phyloP scores from a whole-genome alignment of 2,888 invertebrate species.

The Crocallis elinguaria region DNA sequence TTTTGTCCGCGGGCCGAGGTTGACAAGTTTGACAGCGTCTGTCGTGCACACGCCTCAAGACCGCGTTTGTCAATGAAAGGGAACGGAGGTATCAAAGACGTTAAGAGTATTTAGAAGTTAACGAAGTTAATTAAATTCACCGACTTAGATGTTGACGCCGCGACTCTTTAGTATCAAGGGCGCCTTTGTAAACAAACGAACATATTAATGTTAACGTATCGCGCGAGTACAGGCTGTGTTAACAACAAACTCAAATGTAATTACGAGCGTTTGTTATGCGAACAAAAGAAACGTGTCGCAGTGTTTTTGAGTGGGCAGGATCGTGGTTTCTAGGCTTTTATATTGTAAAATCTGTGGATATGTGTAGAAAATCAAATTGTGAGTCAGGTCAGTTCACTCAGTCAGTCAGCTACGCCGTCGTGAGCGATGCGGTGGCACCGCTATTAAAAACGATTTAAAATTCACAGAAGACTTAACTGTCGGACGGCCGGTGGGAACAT shows the following conservation, averaged over 20 bases:
- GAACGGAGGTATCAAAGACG: conserved; percentile 80
- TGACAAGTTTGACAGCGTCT: conserved; percentile 79
- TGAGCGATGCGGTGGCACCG: conserved; percentile 45
- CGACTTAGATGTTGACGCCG: conserved; percentile 75
- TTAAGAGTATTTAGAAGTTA: conserved; percentile 84
- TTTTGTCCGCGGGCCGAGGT: conserved; percentile 59
- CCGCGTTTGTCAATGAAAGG: conserved; percentile 77
- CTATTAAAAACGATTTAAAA: conserved; percentile 83
- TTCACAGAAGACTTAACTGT: conserved; percentile 78
- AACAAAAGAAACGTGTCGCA: conserved; percentile 51
- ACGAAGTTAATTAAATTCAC: conserved; percentile 84
- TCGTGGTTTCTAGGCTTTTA: conserved; percentile 31
- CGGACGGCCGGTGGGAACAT: conserved; percentile 60
- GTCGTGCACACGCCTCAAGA: conserved; percentile 69
- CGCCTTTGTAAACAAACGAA: conserved; percentile 77
- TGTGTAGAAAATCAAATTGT: conserved; percentile 63
- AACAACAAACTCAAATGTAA: conserved; percentile 70
- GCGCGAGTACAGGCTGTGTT: conserved; percentile 67
- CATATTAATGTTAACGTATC: conserved; percentile 80
- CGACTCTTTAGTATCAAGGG: conserved; percentile 78
- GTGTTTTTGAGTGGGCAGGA: conserved; percentile 34
- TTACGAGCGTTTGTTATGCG: conserved; percentile 63
- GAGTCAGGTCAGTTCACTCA: no score
- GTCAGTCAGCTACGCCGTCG: conserved; percentile 64
- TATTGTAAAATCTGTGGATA: conserved; percentile 3